Evolutionary conservation across 1,140 invertebrate species (phyloP).

Genomic region (Planococcus citri): DNA sequence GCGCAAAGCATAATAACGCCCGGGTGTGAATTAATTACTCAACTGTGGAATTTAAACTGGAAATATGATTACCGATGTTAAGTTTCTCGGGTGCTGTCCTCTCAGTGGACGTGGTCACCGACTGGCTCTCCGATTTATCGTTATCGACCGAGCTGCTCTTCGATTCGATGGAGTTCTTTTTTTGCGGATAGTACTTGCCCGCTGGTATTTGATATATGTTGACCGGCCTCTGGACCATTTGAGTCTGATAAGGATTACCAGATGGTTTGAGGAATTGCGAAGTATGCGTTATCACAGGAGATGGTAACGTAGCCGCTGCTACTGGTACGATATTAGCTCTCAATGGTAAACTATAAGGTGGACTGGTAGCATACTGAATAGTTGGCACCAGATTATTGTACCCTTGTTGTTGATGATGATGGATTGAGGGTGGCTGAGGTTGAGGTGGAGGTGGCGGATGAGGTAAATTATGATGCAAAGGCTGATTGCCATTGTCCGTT

Average conservation of each 20-base stretch:
- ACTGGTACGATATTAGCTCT: not conserved
- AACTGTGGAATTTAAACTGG: not conserved
- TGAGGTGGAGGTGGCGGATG: too few species aligned
- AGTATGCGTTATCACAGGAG: not conserved
- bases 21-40: not conserved
- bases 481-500: not conserved
- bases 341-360: not conserved
- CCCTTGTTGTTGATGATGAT: too few species aligned
- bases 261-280: not conserved
- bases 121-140: not conserved
- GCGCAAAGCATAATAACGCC: too few species aligned
- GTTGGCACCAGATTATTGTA: not conserved
- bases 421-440: too few species aligned
- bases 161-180: not conserved
- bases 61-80: not conserved
- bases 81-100: not conserved
- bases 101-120: not conserved
- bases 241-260: not conserved
- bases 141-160: not conserved
- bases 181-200: not conserved
- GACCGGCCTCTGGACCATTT: not conserved
- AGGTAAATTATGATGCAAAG: not conserved
- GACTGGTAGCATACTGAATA: not conserved
- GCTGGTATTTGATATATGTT: not conserved
- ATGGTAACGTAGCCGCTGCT: not conserved